Evolutionary conservation across 2,888 invertebrate species (phyloP).

Genomic region (Cryptocheilus praepositus): DNA sequence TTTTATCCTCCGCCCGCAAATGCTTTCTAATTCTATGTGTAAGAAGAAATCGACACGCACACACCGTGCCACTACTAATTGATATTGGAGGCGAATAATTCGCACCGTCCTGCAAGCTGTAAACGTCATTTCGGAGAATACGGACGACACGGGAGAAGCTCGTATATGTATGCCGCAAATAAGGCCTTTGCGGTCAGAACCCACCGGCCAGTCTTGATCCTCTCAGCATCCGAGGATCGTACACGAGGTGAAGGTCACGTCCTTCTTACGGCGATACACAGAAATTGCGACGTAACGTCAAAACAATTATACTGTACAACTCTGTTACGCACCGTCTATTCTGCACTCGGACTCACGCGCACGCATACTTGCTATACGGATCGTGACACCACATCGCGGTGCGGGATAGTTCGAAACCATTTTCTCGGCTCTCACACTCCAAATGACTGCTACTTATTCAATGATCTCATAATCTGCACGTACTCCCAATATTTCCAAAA

Average conservation of each 20-base stretch:
- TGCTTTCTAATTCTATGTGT: too few species aligned
- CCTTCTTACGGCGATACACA: conserved; percentile 2
- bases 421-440: too few species aligned
- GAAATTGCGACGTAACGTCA: conserved; percentile 15
- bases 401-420: too few species aligned
- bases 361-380: too few species aligned
- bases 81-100: background rate
- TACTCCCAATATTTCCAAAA: too few species aligned
- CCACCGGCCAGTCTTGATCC: background rate
- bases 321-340: background rate
- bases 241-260: conserved; percentile 19
- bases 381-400: too few species aligned
- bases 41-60: background rate
- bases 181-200: background rate
- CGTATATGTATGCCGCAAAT: background rate
- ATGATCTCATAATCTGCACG: too few species aligned
- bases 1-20: too few species aligned
- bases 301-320: conserved; percentile 11
- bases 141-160: background rate
- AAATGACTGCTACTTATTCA: too few species aligned
- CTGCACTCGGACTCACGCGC: too few species aligned
- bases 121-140: conserved; percentile 1
- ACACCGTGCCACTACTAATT: background rate
- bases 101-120: background rate
- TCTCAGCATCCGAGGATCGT: conserved; percentile 11